Conservation (phyloP, 2,113 vertebrate species). For the Microtus oregoni region DNA sequence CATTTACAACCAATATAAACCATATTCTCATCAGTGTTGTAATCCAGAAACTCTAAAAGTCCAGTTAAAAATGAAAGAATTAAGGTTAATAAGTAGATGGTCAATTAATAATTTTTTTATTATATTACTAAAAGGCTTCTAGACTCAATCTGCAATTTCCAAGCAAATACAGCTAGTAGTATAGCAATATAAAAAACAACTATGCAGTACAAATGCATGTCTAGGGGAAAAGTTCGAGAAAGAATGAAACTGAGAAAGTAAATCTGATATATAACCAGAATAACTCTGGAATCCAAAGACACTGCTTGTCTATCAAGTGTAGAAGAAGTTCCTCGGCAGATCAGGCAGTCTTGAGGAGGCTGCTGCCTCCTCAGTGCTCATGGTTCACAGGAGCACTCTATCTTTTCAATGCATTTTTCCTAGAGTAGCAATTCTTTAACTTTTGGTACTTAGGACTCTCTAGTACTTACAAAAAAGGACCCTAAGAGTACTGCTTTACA, state of each 20-base stretch:
- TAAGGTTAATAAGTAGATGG: slow-evolving; percentile 44
- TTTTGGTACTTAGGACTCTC: background rate
- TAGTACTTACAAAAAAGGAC: background rate
- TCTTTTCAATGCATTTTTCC: slow-evolving; percentile 28
- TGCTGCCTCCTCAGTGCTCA: background rate
- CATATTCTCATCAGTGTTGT: slow-evolving; percentile 77
- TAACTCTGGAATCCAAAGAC: slow-evolving; percentile 40
- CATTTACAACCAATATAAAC: slow-evolving; percentile 71
- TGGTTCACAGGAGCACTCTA: background rate
- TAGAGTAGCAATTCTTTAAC: slow-evolving; percentile 27
- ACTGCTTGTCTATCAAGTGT: background rate
- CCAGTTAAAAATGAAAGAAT: slow-evolving; percentile 36
- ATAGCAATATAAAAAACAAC: background rate
- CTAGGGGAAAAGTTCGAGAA: background rate
- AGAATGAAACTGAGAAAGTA: slow-evolving; percentile 8
- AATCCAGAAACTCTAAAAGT: slow-evolving; percentile 26
- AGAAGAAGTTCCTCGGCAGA: background rate
- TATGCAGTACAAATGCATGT: slow-evolving; percentile 30
- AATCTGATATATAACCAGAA: background rate
- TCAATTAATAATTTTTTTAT: slow-evolving; percentile 55
- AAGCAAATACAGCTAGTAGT: slow-evolving; percentile 54
- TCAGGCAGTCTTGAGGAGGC: background rate
- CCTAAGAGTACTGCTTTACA: background rate
- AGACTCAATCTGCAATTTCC: background rate
- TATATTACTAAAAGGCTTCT: slow-evolving; percentile 44